These are phyloP conservation scores for Corydoras sp. DNA, from an alignment of 2,113 vertebrate species.

Conservation along the genomic window DNA sequence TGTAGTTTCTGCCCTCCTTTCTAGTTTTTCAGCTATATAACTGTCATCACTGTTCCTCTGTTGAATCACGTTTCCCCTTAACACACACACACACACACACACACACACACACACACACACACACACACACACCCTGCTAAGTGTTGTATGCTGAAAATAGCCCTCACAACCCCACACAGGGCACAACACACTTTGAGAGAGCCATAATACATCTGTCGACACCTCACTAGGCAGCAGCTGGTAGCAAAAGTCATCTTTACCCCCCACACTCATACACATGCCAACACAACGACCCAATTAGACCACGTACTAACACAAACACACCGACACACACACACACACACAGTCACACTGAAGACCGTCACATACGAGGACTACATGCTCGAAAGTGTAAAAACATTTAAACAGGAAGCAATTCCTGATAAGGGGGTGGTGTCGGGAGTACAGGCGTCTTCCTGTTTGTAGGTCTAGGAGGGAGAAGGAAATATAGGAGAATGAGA, in stretches of 20 bases:
- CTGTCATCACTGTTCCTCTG: conserved; percentile 9
- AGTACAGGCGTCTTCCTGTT: conserved; percentile 22
- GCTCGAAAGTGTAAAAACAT: background rate
- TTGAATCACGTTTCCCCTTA: conserved; percentile 15
- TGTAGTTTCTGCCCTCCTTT: background rate
- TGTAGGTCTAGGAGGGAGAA: too few relatives aligned
- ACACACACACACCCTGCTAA: conserved; percentile 22
- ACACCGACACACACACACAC: conserved; percentile 15
- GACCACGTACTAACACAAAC: background rate
- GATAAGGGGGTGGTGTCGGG: conserved; percentile 17
- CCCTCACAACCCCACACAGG: conserved; percentile 33
- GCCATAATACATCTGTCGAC: conserved; percentile 42
- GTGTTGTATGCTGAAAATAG: conserved; percentile 31
- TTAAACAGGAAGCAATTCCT: conserved; percentile 33
- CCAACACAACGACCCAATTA: conserved; percentile 5
- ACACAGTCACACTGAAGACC: conserved; percentile 1
- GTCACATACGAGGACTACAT: background rate
- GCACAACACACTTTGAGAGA: conserved; percentile 25
- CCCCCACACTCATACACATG: conserved; percentile 20
- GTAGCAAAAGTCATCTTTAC: conserved; percentile 32
- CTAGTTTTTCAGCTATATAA: conserved; percentile 1
- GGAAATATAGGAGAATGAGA: too few relatives aligned
- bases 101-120: conserved; percentile 19
- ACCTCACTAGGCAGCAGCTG: conserved; percentile 39
- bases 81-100: background rate